These are phyloP conservation scores for Eueides isabella DNA, from an alignment of 1,140 invertebrate species.

Conservation along the genomic window DNA sequence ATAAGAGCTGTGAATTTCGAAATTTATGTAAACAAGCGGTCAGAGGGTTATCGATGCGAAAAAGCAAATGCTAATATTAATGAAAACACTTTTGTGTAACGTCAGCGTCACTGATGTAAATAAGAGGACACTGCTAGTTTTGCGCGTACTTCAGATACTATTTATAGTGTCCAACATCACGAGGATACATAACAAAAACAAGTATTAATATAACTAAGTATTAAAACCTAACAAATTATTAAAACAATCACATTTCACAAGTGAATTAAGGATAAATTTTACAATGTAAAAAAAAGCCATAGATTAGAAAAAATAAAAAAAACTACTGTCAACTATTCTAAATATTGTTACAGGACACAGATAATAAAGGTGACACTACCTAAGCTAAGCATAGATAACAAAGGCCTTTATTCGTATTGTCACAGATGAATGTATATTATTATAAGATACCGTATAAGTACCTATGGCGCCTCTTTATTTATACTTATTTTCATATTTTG, in stretches of 20 bases:
- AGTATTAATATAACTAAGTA: not conserved
- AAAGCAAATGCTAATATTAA: conserved; percentile 19
- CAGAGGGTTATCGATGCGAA: conserved; percentile 26
- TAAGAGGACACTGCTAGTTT: not conserved
- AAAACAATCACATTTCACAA: not conserved
- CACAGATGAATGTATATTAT: too few relatives aligned
- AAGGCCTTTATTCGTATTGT: not conserved
- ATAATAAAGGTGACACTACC: not conserved
- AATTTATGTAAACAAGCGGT: conserved; percentile 23
- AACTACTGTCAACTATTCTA: not conserved
- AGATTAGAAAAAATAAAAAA: not conserved
- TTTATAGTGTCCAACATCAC: not conserved
- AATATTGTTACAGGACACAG: conserved; percentile 6
- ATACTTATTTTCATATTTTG: too few relatives aligned
- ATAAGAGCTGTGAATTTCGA: not conserved
- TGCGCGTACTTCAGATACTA: not conserved
- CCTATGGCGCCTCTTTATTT: too few relatives aligned
- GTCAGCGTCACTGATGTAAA: conserved; percentile 22
- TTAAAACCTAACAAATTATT: not conserved
- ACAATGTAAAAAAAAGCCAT: not conserved
- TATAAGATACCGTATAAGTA: too few relatives aligned
- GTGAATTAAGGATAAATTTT: not conserved
- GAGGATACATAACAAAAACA: too few relatives aligned
- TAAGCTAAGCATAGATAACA: not conserved
- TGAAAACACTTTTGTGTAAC: conserved; percentile 6